Evolutionary conservation across 2,797 vertebrate species (phyloP).

Genomic region (Phaenicophaeus curvirostris): DNA sequence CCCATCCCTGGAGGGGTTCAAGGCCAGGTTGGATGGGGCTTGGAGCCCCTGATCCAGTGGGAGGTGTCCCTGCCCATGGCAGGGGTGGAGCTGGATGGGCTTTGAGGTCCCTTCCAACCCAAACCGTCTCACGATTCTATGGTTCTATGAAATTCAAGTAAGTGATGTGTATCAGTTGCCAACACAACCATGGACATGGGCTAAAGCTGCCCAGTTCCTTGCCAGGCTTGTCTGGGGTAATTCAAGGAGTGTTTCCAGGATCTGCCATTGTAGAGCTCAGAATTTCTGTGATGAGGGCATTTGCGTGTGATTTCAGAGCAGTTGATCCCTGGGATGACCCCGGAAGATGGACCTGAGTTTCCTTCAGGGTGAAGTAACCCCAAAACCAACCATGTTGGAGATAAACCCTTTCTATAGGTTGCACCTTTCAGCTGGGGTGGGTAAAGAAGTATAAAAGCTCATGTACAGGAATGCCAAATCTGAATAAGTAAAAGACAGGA

Average conservation of each 20-base stretch:
- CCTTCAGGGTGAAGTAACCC: background rate
- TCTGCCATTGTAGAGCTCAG: background rate
- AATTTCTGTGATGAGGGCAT: background rate
- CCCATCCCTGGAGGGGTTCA: too few relatives aligned
- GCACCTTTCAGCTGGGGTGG: fast-evolving
- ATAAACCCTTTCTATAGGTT: background rate
- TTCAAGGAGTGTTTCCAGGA: background rate
- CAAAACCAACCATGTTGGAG: fast-evolving
- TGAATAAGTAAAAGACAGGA: background rate
- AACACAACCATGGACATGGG: fast-evolving
- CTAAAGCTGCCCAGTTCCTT: background rate
- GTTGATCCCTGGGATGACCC: background rate
- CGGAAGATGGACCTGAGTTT: background rate
- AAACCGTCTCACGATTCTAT: too few relatives aligned
- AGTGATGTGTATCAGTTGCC: background rate
- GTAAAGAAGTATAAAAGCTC: background rate
- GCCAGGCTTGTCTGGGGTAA: fast-evolving
- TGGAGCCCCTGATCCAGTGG: too few relatives aligned
- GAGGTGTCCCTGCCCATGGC: too few relatives aligned
- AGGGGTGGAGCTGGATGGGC: too few relatives aligned
- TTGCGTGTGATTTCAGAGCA: fast-evolving
- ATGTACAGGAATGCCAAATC: background rate
- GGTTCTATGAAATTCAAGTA: too few relatives aligned
- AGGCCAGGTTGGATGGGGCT: too few relatives aligned
- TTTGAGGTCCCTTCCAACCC: too few relatives aligned